Percentiles rank a stretch among this genome's conserved stretches.
Evolutionary conservation across 2,888 invertebrate genomes (phyloP).

Genomic region (Drosophila demipolita): DNA sequence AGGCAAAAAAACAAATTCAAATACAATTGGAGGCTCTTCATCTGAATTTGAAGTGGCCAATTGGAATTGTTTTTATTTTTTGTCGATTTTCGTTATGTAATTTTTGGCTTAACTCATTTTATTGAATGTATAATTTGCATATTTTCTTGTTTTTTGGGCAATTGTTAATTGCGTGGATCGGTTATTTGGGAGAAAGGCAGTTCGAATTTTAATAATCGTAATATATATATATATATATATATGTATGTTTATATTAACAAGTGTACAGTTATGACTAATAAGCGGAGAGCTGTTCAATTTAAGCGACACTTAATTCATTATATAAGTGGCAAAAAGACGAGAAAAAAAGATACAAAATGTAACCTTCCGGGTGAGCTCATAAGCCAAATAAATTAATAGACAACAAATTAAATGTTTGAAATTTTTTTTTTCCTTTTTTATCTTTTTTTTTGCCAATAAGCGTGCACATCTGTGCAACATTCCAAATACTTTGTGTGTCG

Average conservation of each 20-base stretch:
- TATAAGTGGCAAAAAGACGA: conserved; percentile 22
- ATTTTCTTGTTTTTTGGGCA: conserved; percentile 25
- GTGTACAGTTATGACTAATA: conserved; percentile 50
- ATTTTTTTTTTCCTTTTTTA: conserved; percentile 19
- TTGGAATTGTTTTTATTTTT: conserved; percentile 26
- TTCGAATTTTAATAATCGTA: conserved; percentile 16
- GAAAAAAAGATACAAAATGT: conserved; percentile 4
- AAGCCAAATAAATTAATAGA: conserved; percentile 60
- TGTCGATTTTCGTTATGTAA: conserved; percentile 54
- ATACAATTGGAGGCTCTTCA: conserved; percentile 41
- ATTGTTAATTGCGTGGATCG: conserved; percentile 60
- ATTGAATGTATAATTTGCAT: conserved; percentile 40
- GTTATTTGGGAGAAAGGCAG: conserved; percentile 62
- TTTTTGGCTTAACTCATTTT: conserved; percentile 35
- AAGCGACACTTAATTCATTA: conserved; percentile 31
- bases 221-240: not conserved
- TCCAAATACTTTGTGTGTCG: conserved; percentile 35
- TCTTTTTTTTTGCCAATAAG: conserved; percentile 1
- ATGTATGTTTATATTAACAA: not conserved
- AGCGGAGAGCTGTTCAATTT: conserved; percentile 41
- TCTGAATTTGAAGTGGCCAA: conserved; percentile 41
- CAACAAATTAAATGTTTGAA: conserved; percentile 40
- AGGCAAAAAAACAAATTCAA: conserved; percentile 28
- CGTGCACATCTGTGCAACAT: conserved; percentile 73
- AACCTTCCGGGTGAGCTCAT: conserved; percentile 64